Evolutionary conservation across 2,113 vertebrate genomes (phyloP).

Genomic region (Phalacrocorax aristotelis): DNA sequence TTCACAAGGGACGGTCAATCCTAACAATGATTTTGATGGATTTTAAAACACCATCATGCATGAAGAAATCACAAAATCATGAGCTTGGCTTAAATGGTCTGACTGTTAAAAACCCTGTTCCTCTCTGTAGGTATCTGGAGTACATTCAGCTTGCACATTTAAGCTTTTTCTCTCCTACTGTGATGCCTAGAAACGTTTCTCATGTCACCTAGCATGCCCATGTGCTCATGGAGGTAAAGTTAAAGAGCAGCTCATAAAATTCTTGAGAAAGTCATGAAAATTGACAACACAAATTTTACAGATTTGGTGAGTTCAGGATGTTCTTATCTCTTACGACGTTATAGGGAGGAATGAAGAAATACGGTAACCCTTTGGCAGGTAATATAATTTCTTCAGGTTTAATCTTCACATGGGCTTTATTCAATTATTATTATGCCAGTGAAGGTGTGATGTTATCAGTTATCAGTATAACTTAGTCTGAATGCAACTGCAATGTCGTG

Average conservation of each 20-base stretch:
- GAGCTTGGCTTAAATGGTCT: neutral
- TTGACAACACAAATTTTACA: neutral
- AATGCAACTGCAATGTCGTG: neutral
- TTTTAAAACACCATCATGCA: neutral
- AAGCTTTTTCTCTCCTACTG: neutral
- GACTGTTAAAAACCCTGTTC: neutral
- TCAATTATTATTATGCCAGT: neutral
- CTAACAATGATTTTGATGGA: neutral
- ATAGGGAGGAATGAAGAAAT: neutral
- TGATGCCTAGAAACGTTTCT: neutral
- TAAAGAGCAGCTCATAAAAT: neutral
- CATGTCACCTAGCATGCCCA: neutral
- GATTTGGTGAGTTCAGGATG: neutral
- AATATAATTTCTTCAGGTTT: neutral
- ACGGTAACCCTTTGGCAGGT: neutral
- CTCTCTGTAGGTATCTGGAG: neutral
- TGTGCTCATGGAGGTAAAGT: neutral
- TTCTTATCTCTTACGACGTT: neutral
- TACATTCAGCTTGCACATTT: neutral
- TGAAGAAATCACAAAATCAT: neutral
- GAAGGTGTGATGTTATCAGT: neutral
- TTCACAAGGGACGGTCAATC: neutral
- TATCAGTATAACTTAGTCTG: neutral
- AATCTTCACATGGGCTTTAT: neutral
- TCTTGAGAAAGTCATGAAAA: neutral